Evolutionary conservation across 2,888 invertebrate species (phyloP).

Genomic region (Lymantria dispar): DNA sequence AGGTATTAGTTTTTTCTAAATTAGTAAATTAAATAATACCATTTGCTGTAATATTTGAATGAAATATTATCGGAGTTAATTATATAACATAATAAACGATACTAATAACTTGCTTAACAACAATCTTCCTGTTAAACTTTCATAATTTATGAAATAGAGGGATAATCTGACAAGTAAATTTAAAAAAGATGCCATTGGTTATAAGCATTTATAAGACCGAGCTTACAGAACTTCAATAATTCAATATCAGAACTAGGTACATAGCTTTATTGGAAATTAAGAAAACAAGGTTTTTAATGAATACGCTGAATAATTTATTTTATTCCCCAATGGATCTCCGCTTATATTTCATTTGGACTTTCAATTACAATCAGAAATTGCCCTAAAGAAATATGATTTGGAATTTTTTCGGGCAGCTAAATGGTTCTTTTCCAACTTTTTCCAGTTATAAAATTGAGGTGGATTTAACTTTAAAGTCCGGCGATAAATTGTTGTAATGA

Average conservation of each 20-base stretch:
- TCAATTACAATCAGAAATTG: conserved; percentile 49
- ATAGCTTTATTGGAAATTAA: background rate
- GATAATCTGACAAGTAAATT: background rate
- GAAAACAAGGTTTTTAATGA: conserved; percentile 1
- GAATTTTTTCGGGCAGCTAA: conserved; percentile 44
- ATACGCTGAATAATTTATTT: conserved; percentile 15
- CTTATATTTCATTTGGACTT: conserved; percentile 38
- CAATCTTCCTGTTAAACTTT: background rate
- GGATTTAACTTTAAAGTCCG: conserved; percentile 37
- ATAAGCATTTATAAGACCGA: background rate
- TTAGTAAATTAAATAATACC: too few species aligned
- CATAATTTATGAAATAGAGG: background rate
- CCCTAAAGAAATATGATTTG: conserved; percentile 47
- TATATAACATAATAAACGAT: too few species aligned
- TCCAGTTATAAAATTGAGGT: conserved; percentile 40
- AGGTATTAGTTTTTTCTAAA: too few species aligned
- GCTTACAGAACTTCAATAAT: background rate
- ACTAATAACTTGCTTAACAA: too few species aligned
- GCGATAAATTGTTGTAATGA: conserved; percentile 28
- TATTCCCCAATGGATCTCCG: conserved; percentile 14
- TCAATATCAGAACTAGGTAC: background rate
- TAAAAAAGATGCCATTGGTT: background rate
- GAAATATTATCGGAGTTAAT: too few species aligned
- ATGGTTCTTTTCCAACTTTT: conserved; percentile 49
- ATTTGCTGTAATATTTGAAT: too few species aligned